Evolutionary conservation across 1,140 invertebrate species (phyloP).

Genomic region (Habropoda laboriosa): DNA sequence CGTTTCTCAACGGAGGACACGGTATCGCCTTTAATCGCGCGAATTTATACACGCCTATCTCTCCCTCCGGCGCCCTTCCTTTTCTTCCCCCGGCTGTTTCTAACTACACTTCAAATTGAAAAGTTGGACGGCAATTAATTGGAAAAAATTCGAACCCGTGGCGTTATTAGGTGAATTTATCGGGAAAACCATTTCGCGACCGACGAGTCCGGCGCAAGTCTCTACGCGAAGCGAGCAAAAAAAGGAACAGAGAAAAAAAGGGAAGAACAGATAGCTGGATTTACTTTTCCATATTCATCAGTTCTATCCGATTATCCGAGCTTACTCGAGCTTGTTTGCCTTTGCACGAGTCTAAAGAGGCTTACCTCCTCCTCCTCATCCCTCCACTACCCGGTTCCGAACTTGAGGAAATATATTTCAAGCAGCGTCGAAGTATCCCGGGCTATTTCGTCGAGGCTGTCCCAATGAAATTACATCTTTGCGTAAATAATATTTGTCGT

Average conservation of each 20-base stretch:
- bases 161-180: background rate
- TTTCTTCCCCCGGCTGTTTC: background rate
- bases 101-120: background rate
- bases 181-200: background rate
- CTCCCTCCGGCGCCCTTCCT: no score
- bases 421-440: background rate
- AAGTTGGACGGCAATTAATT: background rate
- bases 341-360: background rate
- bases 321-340: conserved; percentile 22
- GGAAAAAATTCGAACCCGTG: conserved; percentile 11
- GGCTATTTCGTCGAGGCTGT: background rate
- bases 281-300: conserved; percentile 28
- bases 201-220: background rate
- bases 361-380: background rate
- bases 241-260: background rate
- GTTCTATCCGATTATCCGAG: conserved; percentile 7
- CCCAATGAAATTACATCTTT: background rate
- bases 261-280: background rate
- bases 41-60: background rate
- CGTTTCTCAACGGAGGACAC: background rate
- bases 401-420: background rate
- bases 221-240: no score
- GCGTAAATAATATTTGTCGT: background rate
- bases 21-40: background rate
- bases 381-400: background rate